These are phyloP conservation scores for Pipistrellus pipistrellus DNA, from an alignment of 2,797 vertebrate species.

Conservation along the genomic window DNA sequence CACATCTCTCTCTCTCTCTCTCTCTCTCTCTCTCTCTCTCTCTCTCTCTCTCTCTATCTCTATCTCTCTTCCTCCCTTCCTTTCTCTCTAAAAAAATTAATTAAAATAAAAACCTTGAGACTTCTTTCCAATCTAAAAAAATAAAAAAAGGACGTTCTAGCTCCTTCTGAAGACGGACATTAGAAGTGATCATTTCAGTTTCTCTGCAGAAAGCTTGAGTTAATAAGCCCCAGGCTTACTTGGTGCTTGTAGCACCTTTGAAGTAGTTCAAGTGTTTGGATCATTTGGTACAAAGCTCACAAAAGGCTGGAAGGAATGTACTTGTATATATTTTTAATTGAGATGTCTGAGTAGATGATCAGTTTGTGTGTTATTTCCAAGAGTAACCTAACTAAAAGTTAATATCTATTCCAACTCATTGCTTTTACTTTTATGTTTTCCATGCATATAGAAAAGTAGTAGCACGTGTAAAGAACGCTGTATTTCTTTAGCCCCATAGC, in stretches of 20 bases:
- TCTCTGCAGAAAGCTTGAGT: slow-evolving; percentile 65
- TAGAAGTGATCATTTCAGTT: slow-evolving; percentile 71
- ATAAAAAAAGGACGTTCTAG: neutral
- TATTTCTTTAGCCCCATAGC: slow-evolving; percentile 22
- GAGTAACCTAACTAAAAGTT: slow-evolving; percentile 84
- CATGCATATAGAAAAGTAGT: slow-evolving; percentile 27
- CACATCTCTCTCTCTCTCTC: no score
- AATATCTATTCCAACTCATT: slow-evolving; percentile 78
- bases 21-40: no score
- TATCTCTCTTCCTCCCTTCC: no score
- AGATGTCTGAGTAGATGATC: slow-evolving; percentile 76
- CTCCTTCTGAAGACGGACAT: slow-evolving; percentile 64
- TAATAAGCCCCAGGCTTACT: slow-evolving; percentile 79
- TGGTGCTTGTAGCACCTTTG: slow-evolving; percentile 79
- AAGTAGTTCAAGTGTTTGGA: slow-evolving; percentile 75
- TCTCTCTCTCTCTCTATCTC: no score
- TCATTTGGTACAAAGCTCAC: slow-evolving; percentile 80
- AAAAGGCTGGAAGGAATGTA: slow-evolving; percentile 75
- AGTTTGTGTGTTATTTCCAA: slow-evolving; percentile 80
- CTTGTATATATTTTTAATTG: slow-evolving; percentile 82
- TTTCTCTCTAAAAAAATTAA: no score
- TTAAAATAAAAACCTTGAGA: no score
- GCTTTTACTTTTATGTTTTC: slow-evolving; percentile 64
- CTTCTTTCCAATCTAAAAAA: no score
- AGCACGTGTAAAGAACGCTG: neutral